Evolutionary conservation across 2,797 vertebrate genomes (phyloP).

Genomic region (Orientallactaga sibirica): DNA sequence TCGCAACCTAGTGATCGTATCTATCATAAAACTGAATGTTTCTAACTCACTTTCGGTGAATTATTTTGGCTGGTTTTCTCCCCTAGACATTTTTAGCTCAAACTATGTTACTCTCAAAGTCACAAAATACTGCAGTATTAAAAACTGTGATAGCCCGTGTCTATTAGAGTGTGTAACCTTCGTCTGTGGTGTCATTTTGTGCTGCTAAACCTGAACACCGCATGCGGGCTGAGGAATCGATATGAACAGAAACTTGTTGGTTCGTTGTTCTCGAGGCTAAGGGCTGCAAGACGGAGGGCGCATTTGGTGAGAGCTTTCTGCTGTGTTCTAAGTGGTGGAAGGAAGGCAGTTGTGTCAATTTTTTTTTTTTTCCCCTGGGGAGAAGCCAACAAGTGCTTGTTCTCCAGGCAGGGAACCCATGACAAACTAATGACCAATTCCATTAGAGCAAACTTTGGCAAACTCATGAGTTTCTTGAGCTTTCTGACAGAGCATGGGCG

Average conservation of each 20-base stretch:
- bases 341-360: no score
- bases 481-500: no score
- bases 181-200: neutral
- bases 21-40: neutral
- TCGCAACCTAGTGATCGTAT: neutral
- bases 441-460: no score
- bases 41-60: slow-evolving; percentile 15
- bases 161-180: neutral
- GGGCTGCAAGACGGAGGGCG: neutral
- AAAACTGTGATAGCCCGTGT: neutral
- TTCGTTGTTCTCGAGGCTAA: neutral
- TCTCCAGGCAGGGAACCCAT: no score
- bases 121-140: neutral
- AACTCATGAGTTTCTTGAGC: no score
- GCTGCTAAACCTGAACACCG: no score
- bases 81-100: slow-evolving; percentile 23
- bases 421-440: no score
- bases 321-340: neutral
- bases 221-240: neutral
- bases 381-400: no score
- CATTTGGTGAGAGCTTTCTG: neutral
- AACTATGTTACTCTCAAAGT: neutral
- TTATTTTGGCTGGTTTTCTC: neutral
- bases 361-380: no score
- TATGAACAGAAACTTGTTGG: neutral